Base-by-base conservation (phyloP, 1,140 invertebrate genomes). In the Danaus plexippus region DNA sequence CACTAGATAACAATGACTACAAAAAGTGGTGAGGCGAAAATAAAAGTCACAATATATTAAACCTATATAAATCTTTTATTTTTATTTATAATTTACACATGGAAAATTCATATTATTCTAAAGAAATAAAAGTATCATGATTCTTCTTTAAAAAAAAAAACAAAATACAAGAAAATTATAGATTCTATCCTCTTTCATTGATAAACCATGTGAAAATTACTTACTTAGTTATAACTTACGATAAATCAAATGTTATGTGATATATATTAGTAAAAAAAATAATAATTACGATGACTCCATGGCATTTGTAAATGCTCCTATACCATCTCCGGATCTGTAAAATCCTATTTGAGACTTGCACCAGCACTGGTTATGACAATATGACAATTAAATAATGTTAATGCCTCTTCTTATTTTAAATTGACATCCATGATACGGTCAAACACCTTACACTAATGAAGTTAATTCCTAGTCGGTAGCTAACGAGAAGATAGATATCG, bases 261-360 rank as follows among this genome's bases (percentile, higher is more conserved):
- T 60, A 58, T 47, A 46, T 57, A 61, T 59, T 62, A 61, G 44
- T 62, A 65, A 61, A 57, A 43, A 61, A 57, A 52, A 56, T 44
- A 43, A 32, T 32, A 32, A 32, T 32, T 59, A 62, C 44, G 48
- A 61, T 52, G 57, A 62, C 48, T 53, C 52, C 58, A 56, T 53
- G 53, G 50, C 40, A 57, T 49, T 52, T 58, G 60, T 70, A 67
- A 73, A 74, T 75, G 69, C 69, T 65, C 50, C 52, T 52, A 55
- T 52, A 61, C 65, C 61, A 69, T 61, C 49, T 60, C 63, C 54
- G 57, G 63, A 68, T 53, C 32, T n/a, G n/a, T 60, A 59, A 52
- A 72, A 67, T 56, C 59, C 52, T 13, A 64, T 82, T 85, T 81
- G 79, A 79, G 81, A 85, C 81, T 82, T 80, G 79, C 77, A 84